A percentile compares a stretch with the other conserved stretches of the same genome.
phyloP scores from a whole-genome alignment of 2,888 invertebrate genomes.

The Mesorhabditis belari region DNA sequence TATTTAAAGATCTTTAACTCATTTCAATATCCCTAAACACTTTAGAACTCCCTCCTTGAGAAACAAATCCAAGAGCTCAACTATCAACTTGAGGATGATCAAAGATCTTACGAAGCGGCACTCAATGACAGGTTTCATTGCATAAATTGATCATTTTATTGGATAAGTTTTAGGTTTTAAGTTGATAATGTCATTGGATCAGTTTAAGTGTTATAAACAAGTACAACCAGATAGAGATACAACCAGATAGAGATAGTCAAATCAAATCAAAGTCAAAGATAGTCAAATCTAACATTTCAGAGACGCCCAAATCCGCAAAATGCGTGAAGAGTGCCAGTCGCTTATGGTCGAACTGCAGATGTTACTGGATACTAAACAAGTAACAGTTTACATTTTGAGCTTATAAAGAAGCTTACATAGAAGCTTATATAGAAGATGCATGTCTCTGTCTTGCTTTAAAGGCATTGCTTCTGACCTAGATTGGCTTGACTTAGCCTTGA shows the following conservation, averaged over 20 bases:
- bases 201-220: too few species aligned
- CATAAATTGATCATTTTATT: too few species aligned
- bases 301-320: constrained; percentile 49
- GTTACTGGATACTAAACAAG: constrained; percentile 57
- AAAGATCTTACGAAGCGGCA: constrained; percentile 54
- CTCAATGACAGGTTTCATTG: constrained; percentile 27
- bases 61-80: constrained; percentile 55
- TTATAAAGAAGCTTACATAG: not conserved
- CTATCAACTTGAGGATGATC: constrained; percentile 55
- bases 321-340: constrained; percentile 50
- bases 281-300: constrained; percentile 5
- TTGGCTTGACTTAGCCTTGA: too few species aligned
- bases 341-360: constrained; percentile 53
- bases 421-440: not conserved
- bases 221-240: too few species aligned
- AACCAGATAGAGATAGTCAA: too few species aligned
- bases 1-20: too few species aligned
- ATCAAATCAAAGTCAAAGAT: not conserved
- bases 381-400: too few species aligned
- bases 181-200: too few species aligned
- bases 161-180: too few species aligned
- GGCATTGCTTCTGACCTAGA: too few species aligned
- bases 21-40: not conserved
- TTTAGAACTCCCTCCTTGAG: constrained; percentile 56
- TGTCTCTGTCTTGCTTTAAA: not conserved